Conservation (phyloP, 2,113 vertebrate genomes). For the Seriola aureovittata region DNA sequence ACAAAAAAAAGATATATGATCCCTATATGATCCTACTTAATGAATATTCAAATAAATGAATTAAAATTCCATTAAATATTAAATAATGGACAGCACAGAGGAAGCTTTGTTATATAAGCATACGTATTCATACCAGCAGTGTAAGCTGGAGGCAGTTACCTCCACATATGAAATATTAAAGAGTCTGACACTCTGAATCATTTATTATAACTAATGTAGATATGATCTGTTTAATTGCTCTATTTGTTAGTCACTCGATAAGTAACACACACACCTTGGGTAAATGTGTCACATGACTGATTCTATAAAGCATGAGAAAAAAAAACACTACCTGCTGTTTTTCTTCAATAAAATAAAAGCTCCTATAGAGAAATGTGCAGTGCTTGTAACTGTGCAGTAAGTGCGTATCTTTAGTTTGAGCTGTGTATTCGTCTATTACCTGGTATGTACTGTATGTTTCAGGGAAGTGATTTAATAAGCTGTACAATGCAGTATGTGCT, state of each 20-base stretch:
- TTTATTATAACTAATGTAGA: constrained; percentile 56
- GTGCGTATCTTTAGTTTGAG: not conserved
- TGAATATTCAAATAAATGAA: constrained; percentile 58
- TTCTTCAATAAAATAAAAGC: not conserved
- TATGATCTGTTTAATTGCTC: constrained; percentile 45
- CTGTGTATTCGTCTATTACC: not conserved
- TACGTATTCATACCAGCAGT: constrained; percentile 40
- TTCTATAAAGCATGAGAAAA: not conserved
- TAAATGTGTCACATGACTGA: constrained; percentile 23
- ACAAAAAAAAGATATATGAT: constrained; percentile 20
- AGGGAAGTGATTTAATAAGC: not conserved
- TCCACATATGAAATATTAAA: constrained; percentile 54
- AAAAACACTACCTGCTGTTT: not conserved
- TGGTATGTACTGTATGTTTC: not conserved
- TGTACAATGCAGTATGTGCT: no score
- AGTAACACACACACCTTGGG: constrained; percentile 33
- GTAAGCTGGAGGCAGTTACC: constrained; percentile 41
- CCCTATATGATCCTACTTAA: constrained; percentile 22
- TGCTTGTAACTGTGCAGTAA: not conserved
- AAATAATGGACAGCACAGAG: constrained; percentile 20
- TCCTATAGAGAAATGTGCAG: not conserved
- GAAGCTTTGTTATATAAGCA: constrained; percentile 34
- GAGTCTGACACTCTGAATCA: constrained; percentile 46
- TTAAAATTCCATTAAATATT: constrained; percentile 37
- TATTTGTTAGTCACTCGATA: constrained; percentile 50